Conservation (phyloP, 2,113 vertebrate species). For the Asarcornis scutulata region DNA sequence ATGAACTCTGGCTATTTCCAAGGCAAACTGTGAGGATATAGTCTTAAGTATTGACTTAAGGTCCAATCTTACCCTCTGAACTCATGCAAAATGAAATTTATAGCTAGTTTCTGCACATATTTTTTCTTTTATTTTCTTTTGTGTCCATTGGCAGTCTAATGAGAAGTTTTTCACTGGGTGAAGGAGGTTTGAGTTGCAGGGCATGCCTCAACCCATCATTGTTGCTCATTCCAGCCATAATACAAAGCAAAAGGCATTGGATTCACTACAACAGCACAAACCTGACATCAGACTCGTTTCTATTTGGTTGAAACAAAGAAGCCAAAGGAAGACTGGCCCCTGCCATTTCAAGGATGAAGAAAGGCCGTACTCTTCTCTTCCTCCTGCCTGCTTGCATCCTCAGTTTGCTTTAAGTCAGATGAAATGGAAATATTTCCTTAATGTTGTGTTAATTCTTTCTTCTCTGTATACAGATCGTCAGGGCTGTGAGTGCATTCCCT, state of each 20-base stretch:
- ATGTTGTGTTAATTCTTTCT: background rate
- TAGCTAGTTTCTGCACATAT: background rate
- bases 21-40: background rate
- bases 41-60: background rate
- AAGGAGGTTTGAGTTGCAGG: background rate
- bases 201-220: background rate
- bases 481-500: background rate
- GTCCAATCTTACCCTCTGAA: background rate
- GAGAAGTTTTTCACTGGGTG: background rate
- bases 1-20: background rate
- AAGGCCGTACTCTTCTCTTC: background rate
- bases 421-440: background rate
- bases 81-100: background rate
- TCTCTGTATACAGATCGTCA: background rate
- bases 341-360: background rate
- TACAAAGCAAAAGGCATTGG: background rate
- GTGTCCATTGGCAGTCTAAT: background rate
- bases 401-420: background rate
- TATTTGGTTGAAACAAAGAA: background rate
- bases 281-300: background rate
- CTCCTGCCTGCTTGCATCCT: background rate
- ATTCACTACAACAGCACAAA: background rate
- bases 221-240: background rate
- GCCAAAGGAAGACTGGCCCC: background rate
- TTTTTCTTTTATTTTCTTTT: background rate